Conservation (phyloP, 2,113 vertebrate species). For the Bucco capensis region DNA sequence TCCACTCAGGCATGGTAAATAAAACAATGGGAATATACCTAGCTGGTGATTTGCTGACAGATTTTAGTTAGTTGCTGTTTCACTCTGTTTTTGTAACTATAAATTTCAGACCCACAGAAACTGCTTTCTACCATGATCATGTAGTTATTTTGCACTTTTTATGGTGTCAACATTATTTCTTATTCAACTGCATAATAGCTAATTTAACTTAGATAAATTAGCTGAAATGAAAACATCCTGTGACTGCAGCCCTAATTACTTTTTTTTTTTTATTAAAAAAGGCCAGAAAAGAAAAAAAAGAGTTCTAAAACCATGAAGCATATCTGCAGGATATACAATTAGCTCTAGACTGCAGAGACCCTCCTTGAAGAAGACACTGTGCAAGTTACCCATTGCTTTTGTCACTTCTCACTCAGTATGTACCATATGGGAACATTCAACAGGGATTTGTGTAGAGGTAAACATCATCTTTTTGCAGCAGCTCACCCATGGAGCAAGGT, state of each 20-base stretch:
- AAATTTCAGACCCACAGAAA: neutral
- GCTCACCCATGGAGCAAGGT: neutral
- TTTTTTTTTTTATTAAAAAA: neutral
- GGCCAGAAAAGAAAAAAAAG: neutral
- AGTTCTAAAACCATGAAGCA: neutral
- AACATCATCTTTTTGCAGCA: neutral
- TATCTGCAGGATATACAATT: neutral
- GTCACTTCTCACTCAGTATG: neutral
- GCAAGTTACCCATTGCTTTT: neutral
- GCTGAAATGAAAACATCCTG: neutral
- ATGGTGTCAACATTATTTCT: neutral
- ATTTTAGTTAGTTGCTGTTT: neutral
- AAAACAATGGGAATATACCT: conserved; percentile 8
- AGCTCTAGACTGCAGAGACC: neutral
- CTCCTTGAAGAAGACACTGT: neutral
- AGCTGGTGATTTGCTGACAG: neutral
- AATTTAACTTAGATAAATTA: conserved; percentile 48
- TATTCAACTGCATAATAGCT: neutral
- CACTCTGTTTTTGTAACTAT: neutral
- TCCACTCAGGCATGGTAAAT: neutral
- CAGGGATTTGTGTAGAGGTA: neutral
- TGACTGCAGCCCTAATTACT: neutral
- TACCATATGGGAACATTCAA: neutral
- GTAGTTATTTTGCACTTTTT: neutral
- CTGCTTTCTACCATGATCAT: neutral